Base-by-base conservation (phyloP, 2,797 vertebrate species). In the Molossus alvarezi region DNA sequence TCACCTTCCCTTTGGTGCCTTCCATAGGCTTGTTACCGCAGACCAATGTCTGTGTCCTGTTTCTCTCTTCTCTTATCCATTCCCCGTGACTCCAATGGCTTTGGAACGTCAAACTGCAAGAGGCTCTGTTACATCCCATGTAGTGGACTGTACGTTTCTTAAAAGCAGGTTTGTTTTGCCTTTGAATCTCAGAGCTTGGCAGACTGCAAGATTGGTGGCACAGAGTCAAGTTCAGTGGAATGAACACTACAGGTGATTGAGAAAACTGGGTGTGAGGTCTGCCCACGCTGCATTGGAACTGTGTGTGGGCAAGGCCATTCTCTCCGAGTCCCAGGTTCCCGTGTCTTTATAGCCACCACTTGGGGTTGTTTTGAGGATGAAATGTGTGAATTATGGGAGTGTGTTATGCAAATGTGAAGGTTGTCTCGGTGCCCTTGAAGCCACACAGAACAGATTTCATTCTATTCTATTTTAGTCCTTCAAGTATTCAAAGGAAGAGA, bases 351-450 rank as follows among this genome's bases (percentile, higher is more conserved):
- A 62, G 65, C 27, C 94, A 65, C 69, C 29, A 3, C 51, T 9
- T 60, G 58, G 53, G 37, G 37, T 87, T 69, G 55, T 95, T 97
- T 41, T 91, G 71, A 86, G 45, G 80, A 73, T 86, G 84, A 83
- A 90, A 80, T 51, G 33, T 5, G 1, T 95, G 51, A 89, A 83
- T 96, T 67, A 93, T 62, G 62, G 48, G 58, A 76, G 62, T 48
- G 9, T 77, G 45, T 95, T 96, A 93, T 95, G 58, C 69, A 96
- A 71, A 92, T 92, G 57, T 53, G 45, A 91, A 64, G 25, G n/a
- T 90, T 64, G 41, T 79, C 73, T 64, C 75, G 15, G 29, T 87
- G 86, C 10, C 94, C 91, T 90, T 80, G 71, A 80, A 72, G 41
- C 41, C 55, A 86, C 20, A 10, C 9, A 67, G 64, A 94, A 11